phyloP scores from a whole-genome alignment of 2,113 vertebrate genomes.

The Alouatta palliata region DNA sequence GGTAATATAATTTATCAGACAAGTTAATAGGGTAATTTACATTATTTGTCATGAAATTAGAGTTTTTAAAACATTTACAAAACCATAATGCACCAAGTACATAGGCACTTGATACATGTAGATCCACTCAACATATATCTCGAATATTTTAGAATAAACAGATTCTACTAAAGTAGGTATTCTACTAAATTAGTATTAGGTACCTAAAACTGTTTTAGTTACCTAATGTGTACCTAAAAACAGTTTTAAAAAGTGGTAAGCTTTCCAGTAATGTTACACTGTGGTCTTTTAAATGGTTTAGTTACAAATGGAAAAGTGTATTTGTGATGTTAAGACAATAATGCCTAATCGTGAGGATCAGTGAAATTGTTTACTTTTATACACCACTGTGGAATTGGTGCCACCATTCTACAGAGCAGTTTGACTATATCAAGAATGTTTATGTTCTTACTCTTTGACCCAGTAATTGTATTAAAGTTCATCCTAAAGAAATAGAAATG shows the following conservation, averaged over 20 bases:
- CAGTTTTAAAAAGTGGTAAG: neutral
- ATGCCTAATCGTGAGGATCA: neutral
- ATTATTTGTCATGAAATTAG: too few species aligned
- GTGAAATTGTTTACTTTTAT: neutral
- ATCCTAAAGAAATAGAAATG: neutral
- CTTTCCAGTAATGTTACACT: neutral
- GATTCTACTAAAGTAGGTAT: too few species aligned
- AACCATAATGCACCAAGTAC: neutral
- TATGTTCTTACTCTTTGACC: neutral
- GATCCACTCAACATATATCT: neutral
- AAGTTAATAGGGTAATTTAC: neutral
- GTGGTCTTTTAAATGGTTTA: neutral
- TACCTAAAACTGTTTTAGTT: too few species aligned
- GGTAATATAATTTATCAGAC: neutral
- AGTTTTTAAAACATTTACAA: neutral
- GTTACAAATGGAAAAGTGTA: neutral
- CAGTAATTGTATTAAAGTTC: neutral
- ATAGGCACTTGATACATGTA: neutral
- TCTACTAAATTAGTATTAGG: too few species aligned
- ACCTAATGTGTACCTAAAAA: neutral
- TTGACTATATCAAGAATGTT: neutral
- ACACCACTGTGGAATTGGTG: neutral
- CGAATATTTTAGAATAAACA: neutral
- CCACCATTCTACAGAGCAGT: conserved; percentile 23
- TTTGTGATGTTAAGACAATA: neutral